These are phyloP conservation scores for Vulpes vulpes DNA, from an alignment of 2,113 vertebrate genomes.

Conservation along the genomic window DNA sequence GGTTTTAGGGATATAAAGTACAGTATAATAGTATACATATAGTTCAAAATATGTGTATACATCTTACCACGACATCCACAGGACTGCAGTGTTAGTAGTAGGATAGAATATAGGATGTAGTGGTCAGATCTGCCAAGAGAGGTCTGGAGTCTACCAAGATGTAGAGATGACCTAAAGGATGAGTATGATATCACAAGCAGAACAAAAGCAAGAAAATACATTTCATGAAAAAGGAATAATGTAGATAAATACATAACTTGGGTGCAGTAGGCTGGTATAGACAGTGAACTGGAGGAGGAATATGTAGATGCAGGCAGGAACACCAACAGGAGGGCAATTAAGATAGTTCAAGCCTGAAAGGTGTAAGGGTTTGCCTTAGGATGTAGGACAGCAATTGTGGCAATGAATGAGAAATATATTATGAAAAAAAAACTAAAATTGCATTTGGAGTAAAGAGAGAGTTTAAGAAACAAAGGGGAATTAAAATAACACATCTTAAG, in stretches of 20 bases:
- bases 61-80: neutral
- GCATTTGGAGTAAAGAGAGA: neutral
- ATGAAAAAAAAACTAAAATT: neutral
- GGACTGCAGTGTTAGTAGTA: too few species aligned
- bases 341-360: neutral
- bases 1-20: neutral
- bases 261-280: neutral
- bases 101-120: too few species aligned
- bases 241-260: neutral
- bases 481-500: neutral
- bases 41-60: neutral
- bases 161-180: neutral
- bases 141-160: neutral
- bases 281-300: neutral
- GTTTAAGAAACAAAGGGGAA: neutral
- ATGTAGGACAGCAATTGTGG: neutral
- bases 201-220: neutral
- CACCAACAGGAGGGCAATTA: neutral
- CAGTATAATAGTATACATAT: fast-evolving
- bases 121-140: neutral
- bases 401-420: neutral
- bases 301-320: neutral
- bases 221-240: neutral
- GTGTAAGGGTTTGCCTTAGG: neutral
- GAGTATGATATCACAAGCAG: neutral